Evolutionary conservation across 2,888 invertebrate genomes (phyloP).

Genomic region (Leptinotarsa peninsularis): DNA sequence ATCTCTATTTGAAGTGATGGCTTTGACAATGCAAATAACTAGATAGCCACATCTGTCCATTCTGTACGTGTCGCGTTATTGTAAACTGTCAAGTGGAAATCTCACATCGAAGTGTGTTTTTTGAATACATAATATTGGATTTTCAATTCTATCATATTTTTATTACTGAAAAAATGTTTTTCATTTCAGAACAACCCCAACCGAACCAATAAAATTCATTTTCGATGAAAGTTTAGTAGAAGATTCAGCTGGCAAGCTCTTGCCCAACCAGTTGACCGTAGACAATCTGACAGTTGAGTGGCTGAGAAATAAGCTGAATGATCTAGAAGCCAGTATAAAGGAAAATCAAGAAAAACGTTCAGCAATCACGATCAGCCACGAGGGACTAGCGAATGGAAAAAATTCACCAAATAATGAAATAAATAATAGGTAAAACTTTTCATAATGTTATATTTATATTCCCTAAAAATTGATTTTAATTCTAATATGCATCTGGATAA

Average conservation of each 20-base stretch:
- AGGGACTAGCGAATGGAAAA: constrained; percentile 62
- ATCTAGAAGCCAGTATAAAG: constrained; percentile 83
- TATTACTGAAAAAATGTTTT: background rate
- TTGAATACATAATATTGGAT: too few relatives aligned
- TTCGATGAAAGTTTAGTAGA: constrained; percentile 91
- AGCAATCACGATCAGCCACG: constrained; percentile 51
- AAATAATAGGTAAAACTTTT: constrained; percentile 57
- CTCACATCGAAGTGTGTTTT: too few relatives aligned
- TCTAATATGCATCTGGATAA: too few relatives aligned
- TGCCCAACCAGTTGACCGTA: constrained; percentile 89
- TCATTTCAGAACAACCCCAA: constrained; percentile 79
- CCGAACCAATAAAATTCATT: constrained; percentile 81
- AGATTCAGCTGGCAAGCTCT: constrained; percentile 87
- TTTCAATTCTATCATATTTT: too few relatives aligned
- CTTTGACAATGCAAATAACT: too few relatives aligned
- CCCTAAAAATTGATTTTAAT: too few relatives aligned
- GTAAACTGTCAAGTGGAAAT: too few relatives aligned
- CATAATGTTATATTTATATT: background rate
- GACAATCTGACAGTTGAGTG: constrained; percentile 94
- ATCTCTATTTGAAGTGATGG: too few relatives aligned
- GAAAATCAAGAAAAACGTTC: constrained; percentile 77
- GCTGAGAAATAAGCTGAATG: constrained; percentile 82
- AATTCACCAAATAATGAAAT: constrained; percentile 55
- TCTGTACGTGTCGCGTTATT: too few relatives aligned
- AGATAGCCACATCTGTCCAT: too few relatives aligned